Evolutionary conservation across 2,113 vertebrate genomes (phyloP), one percentile per base, ranked within the genome.

Genomic region (Plecotus auritus): DNA sequence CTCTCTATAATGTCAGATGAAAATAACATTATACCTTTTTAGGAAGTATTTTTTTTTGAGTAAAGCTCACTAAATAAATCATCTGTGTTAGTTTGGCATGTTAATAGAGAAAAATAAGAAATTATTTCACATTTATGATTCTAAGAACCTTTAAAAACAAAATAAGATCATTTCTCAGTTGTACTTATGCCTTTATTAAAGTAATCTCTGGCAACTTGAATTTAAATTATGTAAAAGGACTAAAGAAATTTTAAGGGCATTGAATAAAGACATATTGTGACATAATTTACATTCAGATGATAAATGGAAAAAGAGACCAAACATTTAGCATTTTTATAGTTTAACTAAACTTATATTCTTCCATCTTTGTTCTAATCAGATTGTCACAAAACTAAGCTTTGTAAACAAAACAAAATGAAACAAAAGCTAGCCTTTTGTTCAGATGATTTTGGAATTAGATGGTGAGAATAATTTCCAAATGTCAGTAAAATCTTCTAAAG

Each of bases 401-500:
- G 35, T 88, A 76, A 76, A 76, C 42, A 76, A 74, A 72, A 86
- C 10, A 56, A 89, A 96, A 72, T 1, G 89, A 86, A 96, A 72
- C 1, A 82, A 86, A 94, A 87, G 59, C 2, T 61, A 89, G 28
- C 28, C n/a, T 80, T 92, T 95, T 76, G 23, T 32, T n/a, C 78
- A 90, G 88, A 88, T 91, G 22, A 1, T 54, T 90, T 95, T 96
- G n/a, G 10, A 80, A 73, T 92, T 95, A 69, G 73, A 67, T 66
- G 9, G 13, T 78, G 16, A 83, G 13, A 78, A 87, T 92, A 84
- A 70, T 90, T 83, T 64, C 22, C 40, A 64, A 92, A 74, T 66
- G 45, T 56, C 83, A 61, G 49, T 64, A 64, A 88, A 86, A 78
- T 59, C 51, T 64, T 84, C n/a, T 80, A 35, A 90, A 76, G 32